Evolutionary conservation across 2,797 vertebrate species (phyloP), one percentile per base, ranked within the genome.

Genomic region (Steatocranus sp.): DNA sequence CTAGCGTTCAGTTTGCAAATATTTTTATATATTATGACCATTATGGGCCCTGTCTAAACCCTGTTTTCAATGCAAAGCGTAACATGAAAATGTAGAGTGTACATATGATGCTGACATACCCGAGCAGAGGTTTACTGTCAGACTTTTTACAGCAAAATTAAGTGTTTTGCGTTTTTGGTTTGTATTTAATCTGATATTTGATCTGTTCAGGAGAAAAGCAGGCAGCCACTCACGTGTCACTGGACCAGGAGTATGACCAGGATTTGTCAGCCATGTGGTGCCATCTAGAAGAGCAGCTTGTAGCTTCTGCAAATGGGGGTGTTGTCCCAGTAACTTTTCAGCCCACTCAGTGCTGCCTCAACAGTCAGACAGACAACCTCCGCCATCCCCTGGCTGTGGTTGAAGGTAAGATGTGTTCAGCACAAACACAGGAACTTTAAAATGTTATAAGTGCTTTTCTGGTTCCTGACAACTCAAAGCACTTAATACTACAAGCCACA

Each of bases 191-290:
- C 56, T 34, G 30, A 48, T 73, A 48, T 46, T 48, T 58, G 3
- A 41, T 70, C 27, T 66, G 34, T 74, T 5, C 85, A 99, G 98
- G 98, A 58, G 98, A 99, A 91, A 99, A 99, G 88, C 98, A 99
- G 91, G 98, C 98, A n/a, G 98, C 98, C 63, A 99, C 98, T 0
- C 97, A 99, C 0, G 90, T 99, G 18, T 98, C 98, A 66, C 95
- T 99, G 86, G 98, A 99, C 92, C 98, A 99, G 92, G 98, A 99
- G 83, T 99, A 97, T 88, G 98, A 99, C 86, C 95, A 92, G 0
- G 97, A 98, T 9, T 96, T 96, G 25, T 97, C 97, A 3, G 96
- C 96, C 8, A 96, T 99, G 85, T 99, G 98, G 98, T 95, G 94
- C 74, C 96, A 97, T 56, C 96, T 99, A 10, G 98, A 99, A 89